Conservation (phyloP, 2,113 vertebrate species). For the Leptobrachium ailaonicum region DNA sequence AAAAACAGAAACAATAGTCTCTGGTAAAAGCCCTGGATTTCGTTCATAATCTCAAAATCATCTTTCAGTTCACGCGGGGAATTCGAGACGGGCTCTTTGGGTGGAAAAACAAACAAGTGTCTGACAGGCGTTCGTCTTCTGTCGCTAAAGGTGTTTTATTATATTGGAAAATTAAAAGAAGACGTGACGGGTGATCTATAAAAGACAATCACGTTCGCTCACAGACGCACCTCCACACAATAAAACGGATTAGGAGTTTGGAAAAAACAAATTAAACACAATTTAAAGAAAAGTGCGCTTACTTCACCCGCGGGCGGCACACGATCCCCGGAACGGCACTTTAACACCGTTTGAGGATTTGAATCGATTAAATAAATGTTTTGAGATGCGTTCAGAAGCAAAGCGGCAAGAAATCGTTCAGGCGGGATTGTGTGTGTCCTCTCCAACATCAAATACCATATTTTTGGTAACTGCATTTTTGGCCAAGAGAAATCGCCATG, state of each 20-base stretch:
- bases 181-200: conserved; percentile 16
- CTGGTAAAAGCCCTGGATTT: no score
- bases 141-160: conserved; percentile 30
- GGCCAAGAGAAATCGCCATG: no score
- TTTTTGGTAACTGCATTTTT: no score
- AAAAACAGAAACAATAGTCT: no score
- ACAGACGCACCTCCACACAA: background rate
- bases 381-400: background rate
- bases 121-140: conserved; percentile 15
- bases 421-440: no score
- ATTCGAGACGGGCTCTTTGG: background rate
- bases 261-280: background rate
- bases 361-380: background rate
- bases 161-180: conserved; percentile 23
- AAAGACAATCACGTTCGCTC: conserved; percentile 15
- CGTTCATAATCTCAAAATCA: no score
- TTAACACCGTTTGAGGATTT: background rate
- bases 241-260: background rate
- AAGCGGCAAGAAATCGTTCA: no score
- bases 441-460: no score
- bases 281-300: background rate
- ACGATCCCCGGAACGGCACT: background rate
- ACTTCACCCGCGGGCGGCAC: background rate
- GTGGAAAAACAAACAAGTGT: conserved; percentile 9
- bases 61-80: background rate